Evolutionary conservation across 2,888 invertebrate species (phyloP).

Genomic region (Scaptomyza tumidula): DNA sequence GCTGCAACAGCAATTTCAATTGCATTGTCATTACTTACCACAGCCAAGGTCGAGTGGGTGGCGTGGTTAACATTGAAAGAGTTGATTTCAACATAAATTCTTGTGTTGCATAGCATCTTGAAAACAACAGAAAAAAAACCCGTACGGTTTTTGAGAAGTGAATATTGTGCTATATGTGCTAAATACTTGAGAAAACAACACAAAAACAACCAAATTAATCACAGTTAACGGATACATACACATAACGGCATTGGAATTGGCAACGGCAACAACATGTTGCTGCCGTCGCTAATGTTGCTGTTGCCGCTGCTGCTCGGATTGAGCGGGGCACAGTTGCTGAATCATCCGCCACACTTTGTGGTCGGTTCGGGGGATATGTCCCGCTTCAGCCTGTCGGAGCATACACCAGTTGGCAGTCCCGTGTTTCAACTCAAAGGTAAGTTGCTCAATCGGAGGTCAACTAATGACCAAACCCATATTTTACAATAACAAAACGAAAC

Average conservation of each 20-base stretch:
- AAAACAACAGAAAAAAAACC: conserved; percentile 2
- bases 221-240: conserved; percentile 60
- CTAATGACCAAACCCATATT: conserved; percentile 42
- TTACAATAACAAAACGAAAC: conserved; percentile 9
- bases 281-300: conserved; percentile 48
- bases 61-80: conserved; percentile 66
- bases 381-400: conserved; percentile 89
- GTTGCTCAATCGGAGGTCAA: conserved; percentile 42
- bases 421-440: conserved; percentile 91
- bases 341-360: conserved; percentile 90
- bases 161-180: conserved; percentile 60
- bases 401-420: conserved; percentile 90
- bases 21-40: conserved; percentile 29
- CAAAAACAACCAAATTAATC: conserved; percentile 33
- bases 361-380: conserved; percentile 91
- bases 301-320: conserved; percentile 37
- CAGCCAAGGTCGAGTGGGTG: conserved; percentile 69
- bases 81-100: conserved; percentile 42
- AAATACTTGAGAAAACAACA: conserved; percentile 63
- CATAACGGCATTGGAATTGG: conserved; percentile 70
- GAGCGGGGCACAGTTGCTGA: conserved; percentile 86
- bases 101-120: conserved; percentile 33
- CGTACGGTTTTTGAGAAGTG: conserved; percentile 9
- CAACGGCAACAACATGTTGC: conserved; percentile 72
- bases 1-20: conserved; percentile 26